Evolutionary conservation across 2,888 invertebrate species (phyloP).

Genomic region (Hydrotaea diabolus): DNA sequence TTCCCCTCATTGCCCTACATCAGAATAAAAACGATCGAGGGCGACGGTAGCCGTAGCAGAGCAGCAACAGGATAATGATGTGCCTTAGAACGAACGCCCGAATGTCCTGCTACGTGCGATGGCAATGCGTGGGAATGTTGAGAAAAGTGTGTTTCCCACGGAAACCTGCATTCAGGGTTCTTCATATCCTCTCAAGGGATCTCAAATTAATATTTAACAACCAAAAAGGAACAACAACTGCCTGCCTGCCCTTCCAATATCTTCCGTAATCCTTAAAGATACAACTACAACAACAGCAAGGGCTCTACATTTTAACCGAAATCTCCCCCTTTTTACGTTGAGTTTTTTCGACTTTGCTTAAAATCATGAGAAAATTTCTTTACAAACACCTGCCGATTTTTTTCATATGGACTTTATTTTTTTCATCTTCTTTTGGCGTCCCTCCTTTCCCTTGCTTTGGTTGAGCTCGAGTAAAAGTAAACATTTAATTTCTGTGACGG

Average conservation of each 20-base stretch:
- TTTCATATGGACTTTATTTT: slow-evolving; percentile 71
- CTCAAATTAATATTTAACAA: slow-evolving; percentile 37
- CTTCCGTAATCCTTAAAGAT: slow-evolving; percentile 65
- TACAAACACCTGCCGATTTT: slow-evolving; percentile 80
- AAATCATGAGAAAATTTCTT: slow-evolving; percentile 78
- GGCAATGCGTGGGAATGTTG: slow-evolving; percentile 77
- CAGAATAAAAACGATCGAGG: background rate
- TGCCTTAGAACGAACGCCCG: slow-evolving; percentile 4
- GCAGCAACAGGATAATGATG: slow-evolving; percentile 60
- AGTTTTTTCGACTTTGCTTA: slow-evolving; percentile 3
- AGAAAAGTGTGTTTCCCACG: slow-evolving; percentile 76
- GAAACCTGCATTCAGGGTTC: slow-evolving; percentile 68
- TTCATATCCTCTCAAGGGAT: slow-evolving; percentile 57
- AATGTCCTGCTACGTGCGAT: slow-evolving; percentile 39
- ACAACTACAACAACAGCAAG: slow-evolving; percentile 46
- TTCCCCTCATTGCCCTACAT: slow-evolving; percentile 14
- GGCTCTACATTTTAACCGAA: slow-evolving; percentile 1
- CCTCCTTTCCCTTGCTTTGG: slow-evolving; percentile 45
- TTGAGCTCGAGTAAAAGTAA: slow-evolving; percentile 60
- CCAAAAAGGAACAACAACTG: slow-evolving; percentile 55
- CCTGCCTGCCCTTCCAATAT: slow-evolving; percentile 47
- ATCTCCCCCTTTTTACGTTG: slow-evolving; percentile 52
- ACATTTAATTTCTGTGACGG: slow-evolving; percentile 53
- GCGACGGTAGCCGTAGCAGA: slow-evolving; percentile 3
- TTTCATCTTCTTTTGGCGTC: slow-evolving; percentile 40